Conservation (phyloP, 1,140 invertebrate genomes). For the Trachymyrmex septentrionalis region DNA sequence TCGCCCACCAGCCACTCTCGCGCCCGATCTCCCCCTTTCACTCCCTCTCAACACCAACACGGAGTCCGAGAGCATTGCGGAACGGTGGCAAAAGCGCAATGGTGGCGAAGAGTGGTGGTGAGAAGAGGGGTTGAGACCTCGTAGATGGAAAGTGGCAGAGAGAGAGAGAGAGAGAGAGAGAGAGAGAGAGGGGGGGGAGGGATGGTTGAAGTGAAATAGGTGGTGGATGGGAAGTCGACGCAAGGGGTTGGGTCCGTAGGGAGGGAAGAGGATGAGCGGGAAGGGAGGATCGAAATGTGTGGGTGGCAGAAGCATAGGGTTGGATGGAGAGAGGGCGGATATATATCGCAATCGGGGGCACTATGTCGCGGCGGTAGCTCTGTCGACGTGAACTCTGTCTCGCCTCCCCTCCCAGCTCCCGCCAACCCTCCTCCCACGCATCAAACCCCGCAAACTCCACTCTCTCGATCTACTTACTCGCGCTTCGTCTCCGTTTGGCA, state of each 20-base stretch:
- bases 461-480: conserved; percentile 46
- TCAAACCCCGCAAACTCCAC: conserved; percentile 65
- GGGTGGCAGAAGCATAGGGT: conserved; percentile 79
- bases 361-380: conserved; percentile 81
- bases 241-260: conserved; percentile 26
- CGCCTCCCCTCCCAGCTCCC: not conserved
- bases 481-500: conserved; percentile 48
- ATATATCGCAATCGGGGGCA: conserved; percentile 82
- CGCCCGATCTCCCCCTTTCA: conserved; percentile 20
- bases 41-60: conserved; percentile 45
- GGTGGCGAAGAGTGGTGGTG: conserved; percentile 66
- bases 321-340: conserved; percentile 77
- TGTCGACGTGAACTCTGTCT: conserved; percentile 70
- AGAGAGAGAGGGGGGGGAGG: not conserved
- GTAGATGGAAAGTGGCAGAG: conserved; percentile 63
- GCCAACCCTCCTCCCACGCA: conserved; percentile 40
- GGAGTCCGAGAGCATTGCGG: conserved; percentile 72
- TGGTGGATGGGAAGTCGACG: conserved; percentile 51
- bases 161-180: not conserved
- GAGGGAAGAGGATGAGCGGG: conserved; percentile 7
- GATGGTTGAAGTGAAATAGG: conserved; percentile 60
- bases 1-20: conserved; percentile 63
- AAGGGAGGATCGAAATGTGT: conserved; percentile 71
- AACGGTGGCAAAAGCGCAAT: conserved; percentile 76
- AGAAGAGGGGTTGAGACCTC: conserved; percentile 62